Evolutionary conservation across 1,140 invertebrate genomes (phyloP).

Genomic region (Zeugodacus cucurbitae): DNA sequence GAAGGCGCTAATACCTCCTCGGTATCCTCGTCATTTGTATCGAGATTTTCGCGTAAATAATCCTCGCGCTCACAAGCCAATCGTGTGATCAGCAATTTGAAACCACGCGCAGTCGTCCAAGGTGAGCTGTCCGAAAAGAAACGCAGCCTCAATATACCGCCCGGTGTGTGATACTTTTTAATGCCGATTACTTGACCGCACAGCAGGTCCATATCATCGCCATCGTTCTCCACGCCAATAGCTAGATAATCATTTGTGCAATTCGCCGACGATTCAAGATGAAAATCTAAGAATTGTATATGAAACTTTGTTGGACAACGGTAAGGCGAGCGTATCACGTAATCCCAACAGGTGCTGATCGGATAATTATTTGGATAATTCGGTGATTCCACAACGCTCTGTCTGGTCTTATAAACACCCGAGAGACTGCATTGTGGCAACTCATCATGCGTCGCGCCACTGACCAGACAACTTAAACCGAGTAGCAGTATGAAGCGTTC

Average conservation of each 20-base stretch:
- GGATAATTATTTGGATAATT: conserved; percentile 69
- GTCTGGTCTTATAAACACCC: conserved; percentile 55
- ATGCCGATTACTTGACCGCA: conserved; percentile 68
- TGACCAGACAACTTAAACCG: neutral
- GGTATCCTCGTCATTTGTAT: conserved; percentile 51
- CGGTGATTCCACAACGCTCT: conserved; percentile 66
- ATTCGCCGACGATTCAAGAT: conserved; percentile 66
- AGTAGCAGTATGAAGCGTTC: neutral
- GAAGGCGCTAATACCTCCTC: conserved; percentile 51
- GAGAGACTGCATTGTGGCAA: conserved; percentile 56
- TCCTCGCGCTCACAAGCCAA: conserved; percentile 63
- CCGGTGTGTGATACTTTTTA: conserved; percentile 66
- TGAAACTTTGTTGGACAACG: conserved; percentile 69
- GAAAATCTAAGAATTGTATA: conserved; percentile 70
- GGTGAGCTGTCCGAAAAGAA: conserved; percentile 62
- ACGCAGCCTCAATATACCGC: conserved; percentile 65
- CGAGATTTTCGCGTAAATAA: conserved; percentile 46
- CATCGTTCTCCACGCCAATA: conserved; percentile 57
- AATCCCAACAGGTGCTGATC: conserved; percentile 67
- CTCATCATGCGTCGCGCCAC: conserved; percentile 55
- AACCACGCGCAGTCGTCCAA: conserved; percentile 66
- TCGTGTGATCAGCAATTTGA: conserved; percentile 68
- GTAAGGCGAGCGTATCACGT: conserved; percentile 67
- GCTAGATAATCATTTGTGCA: conserved; percentile 69
- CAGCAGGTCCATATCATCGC: conserved; percentile 62